Conservation (phyloP, 2,113 vertebrate species). For the Ornithorhynchus anatinus region DNA sequence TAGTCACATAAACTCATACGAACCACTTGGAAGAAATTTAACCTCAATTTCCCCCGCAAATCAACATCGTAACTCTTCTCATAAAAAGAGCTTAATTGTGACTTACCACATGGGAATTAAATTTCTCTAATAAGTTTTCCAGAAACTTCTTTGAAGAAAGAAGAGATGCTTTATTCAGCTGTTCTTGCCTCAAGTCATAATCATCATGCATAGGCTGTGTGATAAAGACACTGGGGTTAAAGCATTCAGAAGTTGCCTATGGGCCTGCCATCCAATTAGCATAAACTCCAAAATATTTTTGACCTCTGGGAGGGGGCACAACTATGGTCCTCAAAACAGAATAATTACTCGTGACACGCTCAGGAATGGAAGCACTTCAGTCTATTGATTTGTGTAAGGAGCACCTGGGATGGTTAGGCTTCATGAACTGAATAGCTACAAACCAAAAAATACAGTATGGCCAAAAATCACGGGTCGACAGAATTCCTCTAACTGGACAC, state of each 20-base stretch:
- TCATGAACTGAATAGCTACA: too few species aligned
- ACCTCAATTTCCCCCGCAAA: too few species aligned
- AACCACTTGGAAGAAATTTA: too few species aligned
- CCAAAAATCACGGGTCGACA: too few species aligned
- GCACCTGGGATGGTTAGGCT: too few species aligned
- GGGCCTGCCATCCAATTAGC: background rate
- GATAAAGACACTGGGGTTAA: slow-evolving; percentile 24
- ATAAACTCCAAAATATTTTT: background rate
- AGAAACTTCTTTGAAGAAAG: slow-evolving; percentile 98
- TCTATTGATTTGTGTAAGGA: too few species aligned
- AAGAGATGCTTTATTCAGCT: slow-evolving; percentile 97
- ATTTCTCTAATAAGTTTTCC: slow-evolving; percentile 97
- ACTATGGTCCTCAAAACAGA: background rate
- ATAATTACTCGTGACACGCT: background rate
- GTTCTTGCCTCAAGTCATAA: slow-evolving; percentile 97
- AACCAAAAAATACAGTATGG: too few species aligned
- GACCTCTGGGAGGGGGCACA: background rate
- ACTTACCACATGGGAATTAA: slow-evolving; percentile 95
- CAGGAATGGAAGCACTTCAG: too few species aligned
- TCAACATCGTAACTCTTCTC: background rate
- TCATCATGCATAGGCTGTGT: slow-evolving; percentile 97
- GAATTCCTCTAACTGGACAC: too few species aligned
- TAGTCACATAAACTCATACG: too few species aligned
- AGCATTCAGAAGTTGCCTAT: slow-evolving; percentile 30
- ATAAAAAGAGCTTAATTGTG: slow-evolving; percentile 3